A percentile compares a stretch with the other conserved stretches of the same genome.
phyloP scores from a whole-genome alignment of 2,888 invertebrate species.

The Drosophila monieri region DNA sequence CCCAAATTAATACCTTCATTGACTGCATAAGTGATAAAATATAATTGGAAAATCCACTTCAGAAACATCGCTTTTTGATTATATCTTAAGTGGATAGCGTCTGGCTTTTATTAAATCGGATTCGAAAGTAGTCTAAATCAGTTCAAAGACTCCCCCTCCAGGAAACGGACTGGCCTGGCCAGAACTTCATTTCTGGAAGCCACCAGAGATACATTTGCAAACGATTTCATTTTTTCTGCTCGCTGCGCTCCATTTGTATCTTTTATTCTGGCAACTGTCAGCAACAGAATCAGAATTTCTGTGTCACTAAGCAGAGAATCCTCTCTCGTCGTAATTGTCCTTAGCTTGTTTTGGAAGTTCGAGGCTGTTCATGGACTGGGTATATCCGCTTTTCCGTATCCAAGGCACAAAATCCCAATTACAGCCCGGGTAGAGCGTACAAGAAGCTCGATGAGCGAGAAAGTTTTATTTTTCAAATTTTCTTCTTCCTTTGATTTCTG shows the following conservation, averaged over 20 bases:
- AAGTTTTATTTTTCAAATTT: conserved; percentile 8
- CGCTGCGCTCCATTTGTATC: conserved; percentile 45
- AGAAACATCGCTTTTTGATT: conserved; percentile 31
- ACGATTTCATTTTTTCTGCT: conserved; percentile 17
- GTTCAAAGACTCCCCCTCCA: conserved; percentile 9
- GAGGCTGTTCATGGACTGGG: conserved; percentile 9
- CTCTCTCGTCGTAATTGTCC: conserved; percentile 49
- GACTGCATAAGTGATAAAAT: conserved; percentile 58
- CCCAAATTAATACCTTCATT: conserved; percentile 46
- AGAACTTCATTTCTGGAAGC: conserved; percentile 14
- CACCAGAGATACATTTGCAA: conserved; percentile 13
- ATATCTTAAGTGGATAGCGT: not conserved
- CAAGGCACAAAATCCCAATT: conserved; percentile 1
- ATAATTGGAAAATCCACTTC: conserved; percentile 58
- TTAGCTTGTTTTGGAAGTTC: conserved; percentile 44
- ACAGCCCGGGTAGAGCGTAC: conserved; percentile 19
- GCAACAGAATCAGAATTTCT: conserved; percentile 50
- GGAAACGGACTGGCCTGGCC: not conserved
- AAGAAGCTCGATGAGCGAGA: conserved; percentile 6
- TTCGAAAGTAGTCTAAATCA: conserved; percentile 2
- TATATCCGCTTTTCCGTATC: not conserved
- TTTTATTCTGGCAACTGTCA: conserved; percentile 47
- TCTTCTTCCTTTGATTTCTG: conserved; percentile 49
- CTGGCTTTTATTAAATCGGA: conserved; percentile 26
- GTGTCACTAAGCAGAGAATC: conserved; percentile 44